phyloP scores from a whole-genome alignment of 1,140 invertebrate species.

The Chionoecetes opilio region DNA sequence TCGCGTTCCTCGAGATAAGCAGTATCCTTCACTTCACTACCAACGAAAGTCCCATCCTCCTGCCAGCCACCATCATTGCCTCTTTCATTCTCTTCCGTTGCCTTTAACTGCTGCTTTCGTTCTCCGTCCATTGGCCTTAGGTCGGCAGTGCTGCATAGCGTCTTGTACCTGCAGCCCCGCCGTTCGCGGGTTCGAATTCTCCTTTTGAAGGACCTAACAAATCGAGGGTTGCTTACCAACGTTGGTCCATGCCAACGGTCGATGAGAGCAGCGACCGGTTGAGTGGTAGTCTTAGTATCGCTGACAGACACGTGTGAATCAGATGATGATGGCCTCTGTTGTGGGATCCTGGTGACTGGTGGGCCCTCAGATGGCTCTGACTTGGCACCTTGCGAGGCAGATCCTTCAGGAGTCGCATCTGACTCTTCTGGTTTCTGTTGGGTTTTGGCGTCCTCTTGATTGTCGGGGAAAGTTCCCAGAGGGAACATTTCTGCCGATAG shows the following conservation, averaged over 20 bases:
- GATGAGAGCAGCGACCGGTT: neutral
- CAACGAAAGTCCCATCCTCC: neutral
- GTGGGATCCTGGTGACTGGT: neutral
- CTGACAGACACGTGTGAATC: neutral
- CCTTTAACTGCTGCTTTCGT: neutral
- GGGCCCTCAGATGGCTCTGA: neutral
- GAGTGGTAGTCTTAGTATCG: neutral
- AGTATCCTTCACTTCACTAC: neutral
- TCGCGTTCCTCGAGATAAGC: neutral
- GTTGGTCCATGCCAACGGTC: neutral
- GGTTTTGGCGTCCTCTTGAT: neutral
- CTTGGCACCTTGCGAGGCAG: neutral
- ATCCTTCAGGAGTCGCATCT: neutral
- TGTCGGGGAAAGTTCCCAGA: neutral
- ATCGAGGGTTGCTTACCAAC: constrained; percentile 36
- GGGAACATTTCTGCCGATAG: neutral
- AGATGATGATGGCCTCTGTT: neutral
- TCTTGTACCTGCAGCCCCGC: constrained; percentile 39
- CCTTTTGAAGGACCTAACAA: constrained; percentile 67
- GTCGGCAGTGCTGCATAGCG: neutral
- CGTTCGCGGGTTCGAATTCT: constrained; percentile 62
- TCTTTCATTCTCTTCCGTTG: neutral
- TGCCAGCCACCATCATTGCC: neutral
- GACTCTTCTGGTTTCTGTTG: neutral
- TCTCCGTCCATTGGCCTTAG: neutral